These are phyloP conservation scores for Drosophila suboccidentalis DNA, from an alignment of 2,888 invertebrate genomes.

Conservation along the genomic window DNA sequence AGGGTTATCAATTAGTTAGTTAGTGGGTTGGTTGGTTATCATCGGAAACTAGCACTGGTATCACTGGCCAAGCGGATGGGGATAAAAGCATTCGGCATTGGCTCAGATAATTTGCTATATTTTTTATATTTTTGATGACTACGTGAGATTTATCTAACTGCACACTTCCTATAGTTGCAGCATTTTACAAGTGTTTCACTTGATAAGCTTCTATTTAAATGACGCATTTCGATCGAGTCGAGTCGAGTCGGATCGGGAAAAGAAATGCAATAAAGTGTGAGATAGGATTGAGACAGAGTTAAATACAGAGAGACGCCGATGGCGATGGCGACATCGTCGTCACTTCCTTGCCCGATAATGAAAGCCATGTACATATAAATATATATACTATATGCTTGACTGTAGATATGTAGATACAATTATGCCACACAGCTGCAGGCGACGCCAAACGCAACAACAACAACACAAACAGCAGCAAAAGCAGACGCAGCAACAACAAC, in stretches of 20 bases:
- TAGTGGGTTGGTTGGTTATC: slow-evolving; percentile 12
- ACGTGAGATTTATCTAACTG: slow-evolving; percentile 70
- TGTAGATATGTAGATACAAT: slow-evolving; percentile 39
- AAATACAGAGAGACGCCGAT: slow-evolving; percentile 29
- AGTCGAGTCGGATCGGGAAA: background rate
- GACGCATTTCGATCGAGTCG: slow-evolving; percentile 61
- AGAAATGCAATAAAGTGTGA: slow-evolving; percentile 15
- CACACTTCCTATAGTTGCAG: slow-evolving; percentile 48
- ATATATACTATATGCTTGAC: slow-evolving; percentile 1
- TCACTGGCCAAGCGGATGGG: slow-evolving; percentile 32
- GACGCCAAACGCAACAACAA: slow-evolving; percentile 45
- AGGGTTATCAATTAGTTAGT: slow-evolving; percentile 76
- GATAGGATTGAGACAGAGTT: slow-evolving; percentile 36
- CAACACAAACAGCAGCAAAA: slow-evolving; percentile 25
- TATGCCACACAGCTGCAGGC: slow-evolving; percentile 56
- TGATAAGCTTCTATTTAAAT: slow-evolving; percentile 57
- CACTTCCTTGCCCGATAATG: slow-evolving; percentile 74
- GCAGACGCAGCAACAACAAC: slow-evolving; percentile 18
- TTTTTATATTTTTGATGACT: slow-evolving; percentile 2
- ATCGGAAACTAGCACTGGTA: slow-evolving; percentile 43
- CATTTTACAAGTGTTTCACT: background rate
- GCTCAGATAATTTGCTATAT: slow-evolving; percentile 25
- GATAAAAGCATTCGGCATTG: slow-evolving; percentile 21
- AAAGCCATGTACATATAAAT: slow-evolving; percentile 27
- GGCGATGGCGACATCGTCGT: slow-evolving; percentile 62